Base-by-base conservation (phyloP, 2,888 invertebrate genomes). In the Beris chalybata region DNA sequence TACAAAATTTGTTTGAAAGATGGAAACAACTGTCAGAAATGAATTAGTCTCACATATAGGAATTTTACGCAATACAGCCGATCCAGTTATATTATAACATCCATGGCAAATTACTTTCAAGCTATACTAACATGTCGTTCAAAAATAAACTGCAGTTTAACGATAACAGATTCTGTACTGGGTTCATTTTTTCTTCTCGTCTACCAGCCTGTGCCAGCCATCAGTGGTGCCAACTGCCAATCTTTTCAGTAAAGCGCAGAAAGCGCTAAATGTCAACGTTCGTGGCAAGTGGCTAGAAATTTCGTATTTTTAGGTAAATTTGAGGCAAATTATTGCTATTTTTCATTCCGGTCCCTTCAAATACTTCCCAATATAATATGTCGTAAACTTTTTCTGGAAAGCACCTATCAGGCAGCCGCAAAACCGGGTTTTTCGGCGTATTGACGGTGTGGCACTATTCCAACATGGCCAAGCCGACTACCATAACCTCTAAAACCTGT, bases 391-490 rank as follows among this genome's bases (percentile, higher is more conserved):
- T 31, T 29, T n/a, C 11, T n/a, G 30, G 6, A 22, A 31, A 53
- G 30, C 31, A 30, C 2, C 53, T 29, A 11, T 11, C 53, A 1
- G 22, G 53, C 52, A 5, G 11, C 9, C 38, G 38, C 7, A 29
- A 53, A 53, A 29, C 2, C 5, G 43, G 5, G 9, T 0, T 22
- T 13, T 53, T 11, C 38, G 52, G 61, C 52, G 38, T 48, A 48
- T 53, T 65, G 65, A 65, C 65, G 48, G 65, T 65, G 65, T 65
- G 65, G 65, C 65, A 65, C 32, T 32, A 13, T 30, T 56, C 50
- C 65, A 65, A 65, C 56, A 65, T 65, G 65, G 65, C 56, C 52
- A 61, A 61, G 61, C 61, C 52, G 56, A 50, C 53, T 13, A 9
- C 54, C 54, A 64, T 54, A 64, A 64, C 53, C 54, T 64, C 63